Percentiles rank a stretch among this genome's conserved stretches.
Conservation (phyloP, 1,140 invertebrate species). For the Pachyrhynchus sulphureomaculatus region DNA sequence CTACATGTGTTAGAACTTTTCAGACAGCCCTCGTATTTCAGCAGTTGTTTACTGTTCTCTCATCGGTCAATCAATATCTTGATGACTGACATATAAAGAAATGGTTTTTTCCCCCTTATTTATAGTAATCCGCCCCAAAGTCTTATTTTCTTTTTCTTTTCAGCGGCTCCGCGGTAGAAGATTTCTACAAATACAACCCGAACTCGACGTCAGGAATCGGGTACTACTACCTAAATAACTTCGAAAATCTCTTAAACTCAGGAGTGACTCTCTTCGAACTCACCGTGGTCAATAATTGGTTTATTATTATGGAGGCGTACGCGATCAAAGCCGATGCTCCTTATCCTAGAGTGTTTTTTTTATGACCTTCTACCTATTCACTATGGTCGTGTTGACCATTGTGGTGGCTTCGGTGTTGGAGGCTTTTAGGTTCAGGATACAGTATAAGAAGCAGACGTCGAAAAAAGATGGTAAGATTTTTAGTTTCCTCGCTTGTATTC, state of each 20-base stretch:
- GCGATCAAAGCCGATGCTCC: slow-evolving; percentile 62
- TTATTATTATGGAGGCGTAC: slow-evolving; percentile 90
- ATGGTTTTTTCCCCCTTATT: too few relatives aligned
- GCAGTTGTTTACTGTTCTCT: too few relatives aligned
- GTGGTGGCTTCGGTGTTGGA: slow-evolving; percentile 89
- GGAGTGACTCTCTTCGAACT: slow-evolving; percentile 86
- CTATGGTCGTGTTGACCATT: slow-evolving; percentile 89
- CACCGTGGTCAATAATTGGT: slow-evolving; percentile 90
- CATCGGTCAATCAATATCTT: too few relatives aligned
- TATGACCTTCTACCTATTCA: slow-evolving; percentile 87
- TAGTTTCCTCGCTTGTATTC: background rate
- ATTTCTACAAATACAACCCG: slow-evolving; percentile 74
- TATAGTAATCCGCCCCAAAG: too few relatives aligned
- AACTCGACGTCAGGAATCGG: slow-evolving; percentile 65
- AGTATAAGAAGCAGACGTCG: slow-evolving; percentile 78
- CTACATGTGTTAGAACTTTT: too few relatives aligned
- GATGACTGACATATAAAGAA: too few relatives aligned
- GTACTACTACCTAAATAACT: slow-evolving; percentile 89
- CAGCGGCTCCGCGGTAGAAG: slow-evolving; percentile 82
- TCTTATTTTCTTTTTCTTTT: slow-evolving; percentile 33
- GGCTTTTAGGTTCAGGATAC: slow-evolving; percentile 86
- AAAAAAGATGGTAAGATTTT: slow-evolving; percentile 73
- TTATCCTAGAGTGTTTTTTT: slow-evolving; percentile 79
- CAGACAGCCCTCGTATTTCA: too few relatives aligned
- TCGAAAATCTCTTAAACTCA: slow-evolving; percentile 73